phyloP scores from a whole-genome alignment of 2,888 invertebrate species.

The Malthinus seriepunctatus region DNA sequence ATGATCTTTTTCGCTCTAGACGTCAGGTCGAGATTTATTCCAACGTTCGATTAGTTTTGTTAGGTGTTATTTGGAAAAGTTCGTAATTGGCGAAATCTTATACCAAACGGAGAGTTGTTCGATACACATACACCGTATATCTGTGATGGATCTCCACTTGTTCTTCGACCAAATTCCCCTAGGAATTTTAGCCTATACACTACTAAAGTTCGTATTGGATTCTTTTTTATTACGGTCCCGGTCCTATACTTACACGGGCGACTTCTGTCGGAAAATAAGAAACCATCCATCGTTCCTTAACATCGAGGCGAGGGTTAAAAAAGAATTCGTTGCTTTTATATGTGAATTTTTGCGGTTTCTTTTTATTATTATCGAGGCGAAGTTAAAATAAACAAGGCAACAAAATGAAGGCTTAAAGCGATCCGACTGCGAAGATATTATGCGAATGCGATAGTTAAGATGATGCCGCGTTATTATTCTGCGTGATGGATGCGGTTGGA shows the following conservation, averaged over 20 bases:
- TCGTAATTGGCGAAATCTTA: constrained; percentile 38
- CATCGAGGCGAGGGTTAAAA: constrained; percentile 3
- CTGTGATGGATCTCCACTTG: constrained; percentile 35
- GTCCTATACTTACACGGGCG: constrained; percentile 15
- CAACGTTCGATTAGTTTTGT: constrained; percentile 40
- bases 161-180: constrained; percentile 21
- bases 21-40: constrained; percentile 36
- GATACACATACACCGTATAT: constrained; percentile 31
- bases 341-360: not conserved
- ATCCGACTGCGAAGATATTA: constrained; percentile 17
- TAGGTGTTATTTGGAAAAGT: constrained; percentile 36
- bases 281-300: constrained; percentile 12
- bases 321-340: not conserved
- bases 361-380: constrained; percentile 5
- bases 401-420: too few species aligned
- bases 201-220: constrained; percentile 8
- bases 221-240: constrained; percentile 22
- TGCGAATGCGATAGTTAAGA: constrained; percentile 22
- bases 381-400: constrained; percentile 14
- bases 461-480: constrained; percentile 29
- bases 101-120: constrained; percentile 35
- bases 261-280: constrained; percentile 21
- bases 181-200: constrained; percentile 14
- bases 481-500: constrained; percentile 27
- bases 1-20: constrained; percentile 26